phyloP scores from a whole-genome alignment of 1,140 invertebrate species.

The Condylostylus longicornis region DNA sequence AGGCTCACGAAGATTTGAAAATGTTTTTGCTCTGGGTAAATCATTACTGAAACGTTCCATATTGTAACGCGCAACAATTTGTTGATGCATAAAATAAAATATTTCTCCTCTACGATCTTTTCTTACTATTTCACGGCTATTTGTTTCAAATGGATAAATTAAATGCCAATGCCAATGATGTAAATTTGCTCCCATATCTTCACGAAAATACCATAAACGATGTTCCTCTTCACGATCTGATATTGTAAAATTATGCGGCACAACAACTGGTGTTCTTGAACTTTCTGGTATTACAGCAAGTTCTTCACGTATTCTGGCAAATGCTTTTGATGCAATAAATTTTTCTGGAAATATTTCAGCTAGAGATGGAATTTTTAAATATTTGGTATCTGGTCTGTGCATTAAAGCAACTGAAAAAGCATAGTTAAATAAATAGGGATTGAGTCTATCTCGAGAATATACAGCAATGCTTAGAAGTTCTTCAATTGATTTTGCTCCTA shows the following conservation, averaged over 20 bases:
- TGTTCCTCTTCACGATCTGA: conserved; percentile 33
- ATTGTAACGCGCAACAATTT: conserved; percentile 36
- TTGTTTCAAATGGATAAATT: conserved; percentile 35
- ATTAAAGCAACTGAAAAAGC: conserved; percentile 37
- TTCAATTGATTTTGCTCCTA: conserved; percentile 28
- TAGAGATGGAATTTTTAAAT: conserved; percentile 32
- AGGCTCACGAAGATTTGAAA: conserved; percentile 35
- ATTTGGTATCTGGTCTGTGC: conserved; percentile 36
- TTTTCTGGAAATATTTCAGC: conserved; percentile 38
- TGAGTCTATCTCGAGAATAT: conserved; percentile 47
- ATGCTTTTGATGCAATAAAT: conserved; percentile 35
- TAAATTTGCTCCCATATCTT: conserved; percentile 41
- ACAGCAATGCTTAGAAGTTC: conserved; percentile 47
- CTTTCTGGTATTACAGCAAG: conserved; percentile 32
- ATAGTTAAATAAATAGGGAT: conserved; percentile 36
- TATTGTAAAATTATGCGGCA: conserved; percentile 32
- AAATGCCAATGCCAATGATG: conserved; percentile 47
- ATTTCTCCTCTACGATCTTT: conserved; percentile 36
- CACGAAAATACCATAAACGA: conserved; percentile 36
- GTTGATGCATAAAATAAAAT: conserved; percentile 36
- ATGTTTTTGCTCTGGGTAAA: conserved; percentile 27
- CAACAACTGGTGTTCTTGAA: conserved; percentile 18
- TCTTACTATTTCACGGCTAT: conserved; percentile 7
- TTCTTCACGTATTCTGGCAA: conserved; percentile 33
- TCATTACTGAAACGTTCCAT: conserved; percentile 31